Percentiles rank a stretch among this genome's conserved stretches.
Evolutionary conservation across 1,140 invertebrate genomes (phyloP).

Genomic region (Orius insidiosus): DNA sequence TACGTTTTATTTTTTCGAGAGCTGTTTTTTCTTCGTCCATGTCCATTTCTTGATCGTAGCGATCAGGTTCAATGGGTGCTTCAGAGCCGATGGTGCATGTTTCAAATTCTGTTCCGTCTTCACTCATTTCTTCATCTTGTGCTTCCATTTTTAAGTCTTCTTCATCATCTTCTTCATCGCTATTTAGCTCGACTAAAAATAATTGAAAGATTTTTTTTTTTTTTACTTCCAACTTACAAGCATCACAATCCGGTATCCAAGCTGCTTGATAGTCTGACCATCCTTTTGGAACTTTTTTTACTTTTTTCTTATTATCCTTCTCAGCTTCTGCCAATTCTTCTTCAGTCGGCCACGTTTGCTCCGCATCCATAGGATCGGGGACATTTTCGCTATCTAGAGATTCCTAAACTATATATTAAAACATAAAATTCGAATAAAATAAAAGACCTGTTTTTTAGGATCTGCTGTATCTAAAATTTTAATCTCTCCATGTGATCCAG

Average conservation of each 20-base stretch:
- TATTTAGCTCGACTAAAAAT: slow-evolving; percentile 6
- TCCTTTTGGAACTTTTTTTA: slow-evolving; percentile 79
- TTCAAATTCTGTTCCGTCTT: slow-evolving; percentile 20
- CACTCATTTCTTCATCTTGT: slow-evolving; percentile 16
- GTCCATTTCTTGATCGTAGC: slow-evolving; percentile 41
- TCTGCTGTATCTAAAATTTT: slow-evolving; percentile 45
- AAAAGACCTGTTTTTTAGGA: slow-evolving; percentile 38
- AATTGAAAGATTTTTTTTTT: too few relatives aligned
- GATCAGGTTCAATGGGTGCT: slow-evolving; percentile 22
- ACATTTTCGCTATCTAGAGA: slow-evolving; percentile 61
- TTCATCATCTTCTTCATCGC: slow-evolving; percentile 18
- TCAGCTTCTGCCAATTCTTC: slow-evolving; percentile 64
- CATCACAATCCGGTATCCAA: slow-evolving; percentile 72
- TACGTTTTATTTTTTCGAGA: slow-evolving; percentile 48
- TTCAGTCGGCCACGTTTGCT: slow-evolving; percentile 91
- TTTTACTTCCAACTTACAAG: slow-evolving; percentile 25
- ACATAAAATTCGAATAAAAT: background rate
- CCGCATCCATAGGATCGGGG: slow-evolving; percentile 80
- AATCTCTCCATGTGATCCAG: slow-evolving; percentile 35
- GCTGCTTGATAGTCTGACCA: slow-evolving; percentile 92
- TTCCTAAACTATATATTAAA: slow-evolving; percentile 30
- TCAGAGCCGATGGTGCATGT: slow-evolving; percentile 22
- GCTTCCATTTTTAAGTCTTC: slow-evolving; percentile 23
- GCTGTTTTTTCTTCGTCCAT: slow-evolving; percentile 52
- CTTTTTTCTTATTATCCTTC: slow-evolving; percentile 36